Conservation (phyloP, 2,797 vertebrate genomes). For the Falco rusticolus region DNA sequence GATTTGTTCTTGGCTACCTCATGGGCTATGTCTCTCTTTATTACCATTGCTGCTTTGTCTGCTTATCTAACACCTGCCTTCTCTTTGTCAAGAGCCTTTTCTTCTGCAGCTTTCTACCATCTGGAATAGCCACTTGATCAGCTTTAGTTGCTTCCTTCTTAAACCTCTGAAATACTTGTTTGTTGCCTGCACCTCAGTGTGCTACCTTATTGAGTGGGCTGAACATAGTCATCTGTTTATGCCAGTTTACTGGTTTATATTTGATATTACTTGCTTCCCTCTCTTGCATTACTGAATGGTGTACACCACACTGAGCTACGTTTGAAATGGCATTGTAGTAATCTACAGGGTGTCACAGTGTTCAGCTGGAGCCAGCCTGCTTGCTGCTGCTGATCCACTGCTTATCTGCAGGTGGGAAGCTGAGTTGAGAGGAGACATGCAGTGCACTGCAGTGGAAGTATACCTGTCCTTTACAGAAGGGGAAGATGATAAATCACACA, state of each 20-base stretch:
- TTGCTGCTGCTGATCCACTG: not conserved
- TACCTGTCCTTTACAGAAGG: not conserved
- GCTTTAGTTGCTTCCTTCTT: not conserved
- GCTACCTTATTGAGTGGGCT: not conserved
- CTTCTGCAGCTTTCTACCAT: not conserved
- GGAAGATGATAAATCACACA: not conserved
- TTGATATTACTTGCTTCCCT: not conserved
- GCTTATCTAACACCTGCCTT: conserved; percentile 7
- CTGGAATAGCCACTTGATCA: conserved; percentile 14
- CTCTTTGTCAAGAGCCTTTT: not conserved
- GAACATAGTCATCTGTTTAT: not conserved
- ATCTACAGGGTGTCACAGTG: not conserved
- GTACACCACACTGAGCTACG: not conserved
- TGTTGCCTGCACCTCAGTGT: not conserved
- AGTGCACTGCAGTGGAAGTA: not conserved
- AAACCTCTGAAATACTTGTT: not conserved
- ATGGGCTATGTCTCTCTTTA: not conserved
- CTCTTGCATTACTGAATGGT: not conserved
- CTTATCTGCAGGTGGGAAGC: not conserved
- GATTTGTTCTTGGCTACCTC: conserved; percentile 36
- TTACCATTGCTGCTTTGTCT: not conserved
- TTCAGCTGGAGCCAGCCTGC: not conserved
- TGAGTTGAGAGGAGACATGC: not conserved
- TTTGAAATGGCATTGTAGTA: not conserved
- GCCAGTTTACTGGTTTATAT: not conserved